These are phyloP conservation scores for Thunnus thynnus DNA, from an alignment of 2,113 vertebrate species.

Conservation along the genomic window DNA sequence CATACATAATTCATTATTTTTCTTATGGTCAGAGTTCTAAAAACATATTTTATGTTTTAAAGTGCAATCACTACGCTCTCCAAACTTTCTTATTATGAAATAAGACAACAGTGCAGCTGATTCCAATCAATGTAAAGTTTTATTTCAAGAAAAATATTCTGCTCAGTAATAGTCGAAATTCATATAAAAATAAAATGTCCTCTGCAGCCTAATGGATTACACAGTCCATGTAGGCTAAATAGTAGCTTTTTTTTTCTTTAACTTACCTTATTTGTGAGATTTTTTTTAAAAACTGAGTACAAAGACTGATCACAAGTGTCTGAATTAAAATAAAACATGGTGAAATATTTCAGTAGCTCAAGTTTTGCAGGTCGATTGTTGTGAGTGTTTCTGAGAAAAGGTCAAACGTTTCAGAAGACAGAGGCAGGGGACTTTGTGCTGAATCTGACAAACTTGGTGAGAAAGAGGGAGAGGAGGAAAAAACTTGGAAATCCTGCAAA, in stretches of 20 bases:
- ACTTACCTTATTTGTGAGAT: constrained; percentile 86
- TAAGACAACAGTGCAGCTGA: constrained; percentile 63
- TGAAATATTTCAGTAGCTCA: constrained; percentile 89
- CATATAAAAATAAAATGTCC: constrained; percentile 94
- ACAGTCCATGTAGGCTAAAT: constrained; percentile 49
- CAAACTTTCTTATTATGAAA: constrained; percentile 8
- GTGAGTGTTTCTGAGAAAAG: constrained; percentile 97
- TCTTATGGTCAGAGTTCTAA: not conserved
- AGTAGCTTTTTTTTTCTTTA: constrained; percentile 72
- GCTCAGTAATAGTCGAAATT: constrained; percentile 86
- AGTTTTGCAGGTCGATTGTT: constrained; percentile 95
- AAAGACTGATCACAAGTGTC: constrained; percentile 39
- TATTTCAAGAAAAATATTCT: constrained; percentile 95
- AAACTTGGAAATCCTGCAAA: constrained; percentile 94
- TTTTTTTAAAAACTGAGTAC: constrained; percentile 76
- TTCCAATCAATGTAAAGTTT: constrained; percentile 85
- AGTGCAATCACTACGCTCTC: constrained; percentile 10
- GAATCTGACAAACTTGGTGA: constrained; percentile 94
- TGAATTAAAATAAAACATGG: constrained; percentile 23
- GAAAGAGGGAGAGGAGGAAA: constrained; percentile 92
- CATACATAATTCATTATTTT: constrained; percentile 10
- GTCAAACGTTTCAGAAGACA: constrained; percentile 94
- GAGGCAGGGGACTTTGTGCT: constrained; percentile 91
- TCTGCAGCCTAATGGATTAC: constrained; percentile 82
- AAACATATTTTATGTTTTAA: not conserved